Conservation (phyloP, 2,888 invertebrate species). For the Syritta pipiens region DNA sequence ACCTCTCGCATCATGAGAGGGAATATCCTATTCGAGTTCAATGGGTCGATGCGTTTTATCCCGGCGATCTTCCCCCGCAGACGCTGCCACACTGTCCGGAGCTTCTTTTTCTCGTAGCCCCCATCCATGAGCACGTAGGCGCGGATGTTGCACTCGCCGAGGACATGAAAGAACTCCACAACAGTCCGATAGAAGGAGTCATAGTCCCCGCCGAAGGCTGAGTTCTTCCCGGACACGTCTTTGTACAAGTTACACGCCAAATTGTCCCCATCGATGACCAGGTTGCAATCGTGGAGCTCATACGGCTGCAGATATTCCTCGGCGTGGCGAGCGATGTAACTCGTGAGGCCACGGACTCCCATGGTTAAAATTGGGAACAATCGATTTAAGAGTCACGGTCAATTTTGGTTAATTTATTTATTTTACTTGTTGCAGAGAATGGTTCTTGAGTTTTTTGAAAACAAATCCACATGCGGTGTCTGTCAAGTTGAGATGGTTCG, state of each 20-base stretch:
- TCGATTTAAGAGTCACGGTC: background rate
- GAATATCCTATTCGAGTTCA: conserved; percentile 83
- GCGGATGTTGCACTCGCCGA: conserved; percentile 85
- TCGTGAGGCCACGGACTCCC: conserved; percentile 93
- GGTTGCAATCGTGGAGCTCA: conserved; percentile 83
- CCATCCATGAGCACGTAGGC: conserved; percentile 91
- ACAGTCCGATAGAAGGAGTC: conserved; percentile 86
- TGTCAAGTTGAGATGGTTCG: background rate
- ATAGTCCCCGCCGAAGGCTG: conserved; percentile 92
- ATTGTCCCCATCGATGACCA: conserved; percentile 91
- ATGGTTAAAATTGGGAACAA: conserved; percentile 81
- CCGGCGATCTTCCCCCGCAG: conserved; percentile 82
- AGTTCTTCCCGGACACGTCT: conserved; percentile 82
- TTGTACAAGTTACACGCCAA: conserved; percentile 86
- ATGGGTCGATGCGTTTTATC: conserved; percentile 82
- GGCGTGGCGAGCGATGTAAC: conserved; percentile 85
- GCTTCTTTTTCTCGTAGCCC: conserved; percentile 86
- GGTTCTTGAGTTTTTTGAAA: conserved; percentile 12
- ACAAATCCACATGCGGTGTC: conserved; percentile 32
- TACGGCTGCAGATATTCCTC: conserved; percentile 83
- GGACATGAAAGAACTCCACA: conserved; percentile 84
- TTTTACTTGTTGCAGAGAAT: background rate
- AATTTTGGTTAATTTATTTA: background rate
- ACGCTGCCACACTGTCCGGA: conserved; percentile 83
- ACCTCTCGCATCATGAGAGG: conserved; percentile 88